Conservation (phyloP, 2,797 vertebrate species). For the Phataginus tricuspis region DNA sequence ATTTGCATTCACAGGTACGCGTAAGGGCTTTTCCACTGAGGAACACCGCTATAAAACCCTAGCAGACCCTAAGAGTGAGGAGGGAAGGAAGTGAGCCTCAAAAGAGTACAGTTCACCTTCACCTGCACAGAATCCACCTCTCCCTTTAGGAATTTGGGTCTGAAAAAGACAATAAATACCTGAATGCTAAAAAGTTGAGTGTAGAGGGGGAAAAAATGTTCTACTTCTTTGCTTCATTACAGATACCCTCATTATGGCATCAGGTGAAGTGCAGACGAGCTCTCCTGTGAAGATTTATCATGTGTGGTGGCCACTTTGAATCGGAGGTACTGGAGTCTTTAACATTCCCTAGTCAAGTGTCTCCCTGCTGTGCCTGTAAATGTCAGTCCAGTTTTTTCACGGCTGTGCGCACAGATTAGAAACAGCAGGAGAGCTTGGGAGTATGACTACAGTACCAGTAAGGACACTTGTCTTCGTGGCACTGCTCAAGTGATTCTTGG, state of each 20-base stretch:
- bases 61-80: not conserved
- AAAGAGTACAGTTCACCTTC: not conserved
- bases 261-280: conserved; percentile 81
- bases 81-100: not conserved
- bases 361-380: conserved; percentile 98
- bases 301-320: conserved; percentile 94
- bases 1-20: not conserved
- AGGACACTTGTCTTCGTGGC: conserved; percentile 94
- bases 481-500: conserved; percentile 94
- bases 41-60: not conserved
- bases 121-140: conserved; percentile 6
- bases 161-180: conserved; percentile 61
- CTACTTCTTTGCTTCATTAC: conserved; percentile 81
- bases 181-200: conserved; percentile 69
- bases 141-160: conserved; percentile 71
- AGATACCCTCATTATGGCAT: conserved; percentile 84
- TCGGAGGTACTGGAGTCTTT: conserved; percentile 95
- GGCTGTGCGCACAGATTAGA: conserved; percentile 98
- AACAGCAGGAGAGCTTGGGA: conserved; percentile 94
- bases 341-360: conserved; percentile 96
- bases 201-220: conserved; percentile 5
- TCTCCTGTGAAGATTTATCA: conserved; percentile 89
- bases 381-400: conserved; percentile 99
- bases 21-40: not conserved
- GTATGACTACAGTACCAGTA: conserved; percentile 96